These are phyloP conservation scores for Tachysurus vachellii DNA, from an alignment of 2,113 vertebrate genomes.

Conservation along the genomic window DNA sequence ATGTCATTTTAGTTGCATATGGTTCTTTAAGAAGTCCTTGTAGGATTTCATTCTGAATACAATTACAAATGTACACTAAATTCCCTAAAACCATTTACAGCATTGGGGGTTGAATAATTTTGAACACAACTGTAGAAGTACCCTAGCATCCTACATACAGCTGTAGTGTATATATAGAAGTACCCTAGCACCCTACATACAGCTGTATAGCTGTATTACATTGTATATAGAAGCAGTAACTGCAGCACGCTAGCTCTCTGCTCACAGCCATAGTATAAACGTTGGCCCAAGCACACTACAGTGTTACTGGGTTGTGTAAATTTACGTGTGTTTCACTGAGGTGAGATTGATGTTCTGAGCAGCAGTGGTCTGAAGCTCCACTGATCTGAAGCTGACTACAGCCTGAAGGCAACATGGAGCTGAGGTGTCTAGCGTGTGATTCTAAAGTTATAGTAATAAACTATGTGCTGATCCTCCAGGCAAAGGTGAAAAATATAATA, in stretches of 20 bases:
- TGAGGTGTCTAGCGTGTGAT: not conserved
- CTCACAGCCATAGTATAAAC: not conserved
- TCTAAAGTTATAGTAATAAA: slow-evolving; percentile 17
- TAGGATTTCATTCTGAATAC: too few species aligned
- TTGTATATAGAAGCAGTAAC: not conserved
- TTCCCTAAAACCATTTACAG: too few species aligned
- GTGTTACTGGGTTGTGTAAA: not conserved
- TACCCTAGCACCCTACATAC: too few species aligned
- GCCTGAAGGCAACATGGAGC: slow-evolving; percentile 23
- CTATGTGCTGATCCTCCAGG: slow-evolving; percentile 23
- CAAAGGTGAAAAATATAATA: not conserved
- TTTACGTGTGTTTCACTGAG: not conserved
- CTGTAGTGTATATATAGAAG: not conserved
- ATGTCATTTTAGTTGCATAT: too few species aligned
- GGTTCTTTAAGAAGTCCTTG: too few species aligned
- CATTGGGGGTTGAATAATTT: too few species aligned
- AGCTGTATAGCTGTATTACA: not conserved
- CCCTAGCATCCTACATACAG: not conserved
- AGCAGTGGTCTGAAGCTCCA: slow-evolving; percentile 24
- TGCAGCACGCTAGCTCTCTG: not conserved
- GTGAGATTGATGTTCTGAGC: slow-evolving; percentile 12
- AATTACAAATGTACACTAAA: too few species aligned
- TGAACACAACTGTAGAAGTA: too few species aligned
- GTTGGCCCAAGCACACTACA: not conserved
- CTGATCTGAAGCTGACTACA: slow-evolving; percentile 23